Conservation (phyloP, 2,888 invertebrate species). For the Ametastegia equiseti region DNA sequence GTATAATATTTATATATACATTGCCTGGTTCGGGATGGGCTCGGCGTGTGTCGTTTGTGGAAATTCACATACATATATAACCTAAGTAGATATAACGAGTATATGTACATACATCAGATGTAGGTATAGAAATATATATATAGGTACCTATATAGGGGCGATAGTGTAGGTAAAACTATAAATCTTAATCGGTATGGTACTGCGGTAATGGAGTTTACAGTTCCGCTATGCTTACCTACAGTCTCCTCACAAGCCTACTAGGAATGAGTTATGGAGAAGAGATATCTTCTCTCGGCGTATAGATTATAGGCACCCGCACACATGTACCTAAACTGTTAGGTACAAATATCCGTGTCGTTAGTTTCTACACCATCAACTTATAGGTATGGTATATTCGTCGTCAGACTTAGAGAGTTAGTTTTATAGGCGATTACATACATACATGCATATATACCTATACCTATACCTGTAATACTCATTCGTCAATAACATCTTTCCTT, state of each 20-base stretch:
- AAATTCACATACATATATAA: too few species aligned
- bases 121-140: too few species aligned
- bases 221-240: slow-evolving; percentile 39
- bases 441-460: neutral
- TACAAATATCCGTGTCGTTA: too few species aligned
- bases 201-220: slow-evolving; percentile 44
- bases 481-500: neutral
- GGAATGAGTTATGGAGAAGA: slow-evolving; percentile 43
- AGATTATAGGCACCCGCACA: neutral
- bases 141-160: too few species aligned
- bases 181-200: slow-evolving; percentile 43
- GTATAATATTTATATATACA: too few species aligned
- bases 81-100: too few species aligned
- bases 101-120: too few species aligned
- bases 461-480: neutral
- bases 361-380: too few species aligned
- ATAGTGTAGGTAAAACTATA: slow-evolving; percentile 39
- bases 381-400: neutral
- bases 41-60: too few species aligned
- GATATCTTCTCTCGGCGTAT: slow-evolving; percentile 26
- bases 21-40: too few species aligned
- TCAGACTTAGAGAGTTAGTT: too few species aligned
- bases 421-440: neutral
- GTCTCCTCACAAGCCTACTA: neutral
- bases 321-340: too few species aligned